Percentiles rank a stretch among this genome's conserved stretches.
Conservation (phyloP, 2,888 invertebrate species). For the Agrotis clavis region DNA sequence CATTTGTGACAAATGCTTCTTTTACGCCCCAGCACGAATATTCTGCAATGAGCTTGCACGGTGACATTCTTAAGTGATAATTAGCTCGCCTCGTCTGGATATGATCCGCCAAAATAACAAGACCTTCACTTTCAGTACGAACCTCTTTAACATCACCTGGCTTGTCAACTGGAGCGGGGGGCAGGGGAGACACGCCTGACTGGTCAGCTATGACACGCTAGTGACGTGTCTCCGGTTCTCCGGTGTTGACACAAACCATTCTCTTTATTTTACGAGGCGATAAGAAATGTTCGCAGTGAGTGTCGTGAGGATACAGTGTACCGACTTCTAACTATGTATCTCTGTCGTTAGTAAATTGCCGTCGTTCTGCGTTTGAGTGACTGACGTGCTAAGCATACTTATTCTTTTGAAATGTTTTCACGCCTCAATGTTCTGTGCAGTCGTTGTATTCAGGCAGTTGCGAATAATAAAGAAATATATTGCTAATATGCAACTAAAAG, state of each 20-base stretch:
- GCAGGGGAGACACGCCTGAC: background rate
- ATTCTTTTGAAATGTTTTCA: conserved; percentile 55
- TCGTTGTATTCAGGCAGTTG: conserved; percentile 9
- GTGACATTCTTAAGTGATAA: conserved; percentile 67
- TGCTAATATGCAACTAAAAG: background rate
- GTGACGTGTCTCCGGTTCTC: conserved; percentile 24
- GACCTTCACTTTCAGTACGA: conserved; percentile 39
- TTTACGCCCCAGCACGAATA: conserved; percentile 51
- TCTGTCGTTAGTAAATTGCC: conserved; percentile 54
- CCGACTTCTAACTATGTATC: conserved; percentile 51
- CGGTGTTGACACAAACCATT: conserved; percentile 69
- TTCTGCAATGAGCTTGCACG: conserved; percentile 32
- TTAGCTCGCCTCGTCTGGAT: conserved; percentile 53
- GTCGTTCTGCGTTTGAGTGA: conserved; percentile 37
- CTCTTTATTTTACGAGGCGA: conserved; percentile 60
- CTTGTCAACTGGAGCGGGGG: background rate
- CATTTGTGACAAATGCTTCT: conserved; percentile 37
- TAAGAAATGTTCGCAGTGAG: conserved; percentile 60
- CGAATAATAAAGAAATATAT: conserved; percentile 19
- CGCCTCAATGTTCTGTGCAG: conserved; percentile 21
- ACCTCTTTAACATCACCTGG: conserved; percentile 1
- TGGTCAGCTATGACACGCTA: conserved; percentile 31
- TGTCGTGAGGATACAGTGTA: conserved; percentile 46
- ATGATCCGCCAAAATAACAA: conserved; percentile 47
- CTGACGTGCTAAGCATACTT: conserved; percentile 43